phyloP scores from a whole-genome alignment of 2,797 vertebrate genomes.

The Hyperoplus lanceolatus region DNA sequence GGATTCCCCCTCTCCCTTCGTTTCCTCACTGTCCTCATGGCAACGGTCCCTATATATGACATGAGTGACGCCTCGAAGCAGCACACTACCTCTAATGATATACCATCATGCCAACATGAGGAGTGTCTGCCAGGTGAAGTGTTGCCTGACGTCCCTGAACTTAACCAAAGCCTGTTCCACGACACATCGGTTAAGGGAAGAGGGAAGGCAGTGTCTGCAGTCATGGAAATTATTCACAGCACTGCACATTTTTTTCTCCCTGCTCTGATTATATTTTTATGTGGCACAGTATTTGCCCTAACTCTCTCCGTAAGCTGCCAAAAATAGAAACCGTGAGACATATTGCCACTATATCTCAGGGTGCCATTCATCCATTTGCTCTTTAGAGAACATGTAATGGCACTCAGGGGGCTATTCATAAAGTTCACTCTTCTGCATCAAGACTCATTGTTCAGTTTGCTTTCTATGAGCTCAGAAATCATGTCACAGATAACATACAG shows the following conservation, averaged over 20 bases:
- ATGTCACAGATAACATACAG: conserved; percentile 43
- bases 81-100: conserved; percentile 42
- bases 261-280: conserved; percentile 65
- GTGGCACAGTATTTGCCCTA: conserved; percentile 66
- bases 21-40: conserved; percentile 33
- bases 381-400: conserved; percentile 72
- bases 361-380: conserved; percentile 77
- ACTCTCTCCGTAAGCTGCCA: conserved; percentile 62
- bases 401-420: conserved; percentile 72
- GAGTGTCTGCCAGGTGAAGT: conserved; percentile 51
- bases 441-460: conserved; percentile 61
- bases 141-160: conserved; percentile 55
- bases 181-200: conserved; percentile 8
- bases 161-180: conserved; percentile 37
- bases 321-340: conserved; percentile 70
- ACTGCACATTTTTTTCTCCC: conserved; percentile 32
- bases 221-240: conserved; percentile 34
- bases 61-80: conserved; percentile 54
- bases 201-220: background rate
- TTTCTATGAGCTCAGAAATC: conserved; percentile 48
- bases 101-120: conserved; percentile 38
- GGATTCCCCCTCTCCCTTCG: conserved; percentile 38
- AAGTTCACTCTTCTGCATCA: conserved; percentile 76
- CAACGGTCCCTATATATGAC: conserved; percentile 56
- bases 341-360: conserved; percentile 68